Conservation (phyloP, 2,113 vertebrate genomes). For the Albula goreensis region DNA sequence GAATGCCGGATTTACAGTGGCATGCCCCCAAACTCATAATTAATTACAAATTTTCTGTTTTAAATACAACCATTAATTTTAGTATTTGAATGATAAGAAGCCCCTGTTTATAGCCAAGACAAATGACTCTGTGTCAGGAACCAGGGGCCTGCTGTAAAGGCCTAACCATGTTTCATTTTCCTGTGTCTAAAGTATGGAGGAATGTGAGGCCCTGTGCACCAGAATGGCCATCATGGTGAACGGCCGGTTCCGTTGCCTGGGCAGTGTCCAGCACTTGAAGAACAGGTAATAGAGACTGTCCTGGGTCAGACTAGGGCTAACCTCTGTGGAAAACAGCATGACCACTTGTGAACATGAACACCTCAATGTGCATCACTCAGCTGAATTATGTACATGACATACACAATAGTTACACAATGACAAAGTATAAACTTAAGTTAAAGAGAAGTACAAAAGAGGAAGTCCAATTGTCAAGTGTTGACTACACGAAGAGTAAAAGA, state of each 20-base stretch:
- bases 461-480: neutral
- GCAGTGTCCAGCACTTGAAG: slow-evolving; percentile 96
- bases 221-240: slow-evolving; percentile 99
- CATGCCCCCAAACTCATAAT: no score
- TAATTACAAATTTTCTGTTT: no score
- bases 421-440: neutral
- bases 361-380: neutral
- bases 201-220: slow-evolving; percentile 96
- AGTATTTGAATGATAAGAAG: neutral
- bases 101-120: neutral
- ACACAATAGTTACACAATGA: neutral
- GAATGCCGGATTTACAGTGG: neutral
- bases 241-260: slow-evolving; percentile 90
- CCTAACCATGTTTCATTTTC: neutral
- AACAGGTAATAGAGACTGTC: slow-evolving; percentile 76
- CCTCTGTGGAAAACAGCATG: neutral
- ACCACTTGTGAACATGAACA: neutral
- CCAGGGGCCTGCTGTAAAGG: neutral
- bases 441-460: neutral
- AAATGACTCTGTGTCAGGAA: neutral
- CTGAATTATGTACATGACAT: neutral
- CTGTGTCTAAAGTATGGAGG: slow-evolving; percentile 86
- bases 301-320: no score
- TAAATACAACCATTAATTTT: neutral
- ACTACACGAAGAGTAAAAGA: neutral